A percentile compares a stretch with the other conserved stretches of the same genome.
phyloP scores from a whole-genome alignment of 23 tunicate species.

The Pegea sp. region DNA sequence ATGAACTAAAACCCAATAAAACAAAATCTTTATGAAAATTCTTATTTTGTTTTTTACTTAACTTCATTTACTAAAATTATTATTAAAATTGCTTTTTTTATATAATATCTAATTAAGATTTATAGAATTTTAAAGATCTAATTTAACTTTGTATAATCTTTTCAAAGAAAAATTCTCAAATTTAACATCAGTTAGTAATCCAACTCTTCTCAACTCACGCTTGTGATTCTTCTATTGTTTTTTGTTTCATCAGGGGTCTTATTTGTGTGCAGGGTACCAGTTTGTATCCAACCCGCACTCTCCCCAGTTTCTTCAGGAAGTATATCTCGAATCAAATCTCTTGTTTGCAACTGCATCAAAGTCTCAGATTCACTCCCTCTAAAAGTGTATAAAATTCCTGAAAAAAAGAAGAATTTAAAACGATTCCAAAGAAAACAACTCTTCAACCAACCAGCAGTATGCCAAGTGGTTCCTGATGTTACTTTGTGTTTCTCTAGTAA shows the following conservation, averaged over 20 bases:
- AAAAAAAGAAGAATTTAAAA: slow-evolving; percentile 1
- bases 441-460: slow-evolving; percentile 70
- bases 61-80: too few species aligned
- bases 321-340: slow-evolving; percentile 20
- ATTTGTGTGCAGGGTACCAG: slow-evolving; percentile 20
- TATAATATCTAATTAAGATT: too few species aligned
- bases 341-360: slow-evolving; percentile 42
- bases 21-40: too few species aligned
- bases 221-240: not conserved
- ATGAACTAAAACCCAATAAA: slow-evolving; percentile 12
- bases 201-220: not conserved
- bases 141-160: too few species aligned
- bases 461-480: slow-evolving; percentile 69
- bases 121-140: too few species aligned
- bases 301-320: slow-evolving; percentile 50
- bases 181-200: not conserved
- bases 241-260: slow-evolving; percentile 13
- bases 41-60: too few species aligned
- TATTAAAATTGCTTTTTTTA: too few species aligned
- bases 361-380: slow-evolving; percentile 19
- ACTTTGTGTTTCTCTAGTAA: slow-evolving; percentile 24
- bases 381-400: slow-evolving; percentile 45
- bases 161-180: too few species aligned
- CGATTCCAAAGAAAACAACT: too few species aligned
- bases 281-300: slow-evolving; percentile 46